These are phyloP conservation scores for Eupithecia tripunctaria DNA, from an alignment of 2,888 invertebrate species.

Conservation along the genomic window DNA sequence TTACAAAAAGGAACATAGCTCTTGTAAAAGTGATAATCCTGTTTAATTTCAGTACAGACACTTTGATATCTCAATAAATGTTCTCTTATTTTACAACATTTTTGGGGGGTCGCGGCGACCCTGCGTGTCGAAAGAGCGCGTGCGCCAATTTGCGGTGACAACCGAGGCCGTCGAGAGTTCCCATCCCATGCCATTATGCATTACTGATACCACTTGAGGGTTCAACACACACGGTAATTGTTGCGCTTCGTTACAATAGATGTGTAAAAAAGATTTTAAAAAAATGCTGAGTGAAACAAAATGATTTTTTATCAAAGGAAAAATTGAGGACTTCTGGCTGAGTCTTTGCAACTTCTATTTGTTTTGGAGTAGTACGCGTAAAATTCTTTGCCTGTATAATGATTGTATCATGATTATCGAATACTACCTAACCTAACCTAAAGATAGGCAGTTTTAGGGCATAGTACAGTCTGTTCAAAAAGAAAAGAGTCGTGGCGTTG, in stretches of 20 bases:
- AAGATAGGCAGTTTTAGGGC: too few relatives aligned
- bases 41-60: too few relatives aligned
- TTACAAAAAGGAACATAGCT: too few relatives aligned
- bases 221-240: slow-evolving; percentile 43
- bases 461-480: too few relatives aligned
- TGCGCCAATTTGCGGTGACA: slow-evolving; percentile 72
- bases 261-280: too few relatives aligned
- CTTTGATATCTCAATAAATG: not conserved
- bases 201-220: slow-evolving; percentile 37
- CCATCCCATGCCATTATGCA: slow-evolving; percentile 42
- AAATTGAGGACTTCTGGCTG: not conserved
- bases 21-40: too few relatives aligned
- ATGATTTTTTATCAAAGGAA: too few relatives aligned
- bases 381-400: too few relatives aligned
- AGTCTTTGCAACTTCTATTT: not conserved
- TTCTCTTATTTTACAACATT: not conserved
- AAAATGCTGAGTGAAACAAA: too few relatives aligned
- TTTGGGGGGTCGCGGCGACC: not conserved
- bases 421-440: not conserved
- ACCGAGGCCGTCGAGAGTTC: slow-evolving; percentile 52
- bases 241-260: slow-evolving; percentile 30
- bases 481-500: too few relatives aligned
- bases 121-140: slow-evolving; percentile 46
- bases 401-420: not conserved
- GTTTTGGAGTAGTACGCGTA: not conserved